phyloP scores from a whole-genome alignment of 1,140 invertebrate genomes.

The Calephelis virginiensis region DNA sequence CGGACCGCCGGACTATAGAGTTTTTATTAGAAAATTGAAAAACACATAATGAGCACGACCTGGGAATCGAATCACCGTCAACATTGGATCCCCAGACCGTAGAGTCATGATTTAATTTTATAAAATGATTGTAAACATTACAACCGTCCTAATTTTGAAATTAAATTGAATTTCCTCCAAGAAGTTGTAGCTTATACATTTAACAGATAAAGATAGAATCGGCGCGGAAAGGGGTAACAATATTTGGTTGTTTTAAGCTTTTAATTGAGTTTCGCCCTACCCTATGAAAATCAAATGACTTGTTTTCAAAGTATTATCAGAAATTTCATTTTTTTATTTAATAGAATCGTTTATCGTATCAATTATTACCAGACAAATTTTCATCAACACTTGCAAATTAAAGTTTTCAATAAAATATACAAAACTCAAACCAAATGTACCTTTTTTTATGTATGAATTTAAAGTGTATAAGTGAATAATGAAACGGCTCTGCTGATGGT shows the following conservation, averaged over 20 bases:
- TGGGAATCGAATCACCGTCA: too few species aligned
- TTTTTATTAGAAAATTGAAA: too few species aligned
- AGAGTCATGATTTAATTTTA: not conserved
- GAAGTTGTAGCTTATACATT: conserved; percentile 3
- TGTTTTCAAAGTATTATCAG: not conserved
- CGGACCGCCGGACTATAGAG: too few species aligned
- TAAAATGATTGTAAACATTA: conserved; percentile 6
- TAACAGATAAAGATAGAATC: conserved; percentile 11
- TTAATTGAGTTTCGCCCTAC: conserved; percentile 5
- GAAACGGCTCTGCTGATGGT: too few species aligned
- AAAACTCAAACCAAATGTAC: too few species aligned
- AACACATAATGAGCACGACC: too few species aligned
- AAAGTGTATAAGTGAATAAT: too few species aligned
- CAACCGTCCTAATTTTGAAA: not conserved
- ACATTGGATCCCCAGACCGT: too few species aligned
- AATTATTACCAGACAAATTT: not conserved
- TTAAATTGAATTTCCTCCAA: conserved; percentile 11
- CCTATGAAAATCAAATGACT: not conserved
- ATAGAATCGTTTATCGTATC: not conserved
- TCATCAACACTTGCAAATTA: too few species aligned
- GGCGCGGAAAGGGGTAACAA: conserved; percentile 5
- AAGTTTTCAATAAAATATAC: too few species aligned
- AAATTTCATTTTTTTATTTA: not conserved
- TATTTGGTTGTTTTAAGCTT: conserved; percentile 6
- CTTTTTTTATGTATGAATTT: too few species aligned